phyloP scores from a whole-genome alignment of 2,888 invertebrate genomes.

The Conchocele bisecta region DNA sequence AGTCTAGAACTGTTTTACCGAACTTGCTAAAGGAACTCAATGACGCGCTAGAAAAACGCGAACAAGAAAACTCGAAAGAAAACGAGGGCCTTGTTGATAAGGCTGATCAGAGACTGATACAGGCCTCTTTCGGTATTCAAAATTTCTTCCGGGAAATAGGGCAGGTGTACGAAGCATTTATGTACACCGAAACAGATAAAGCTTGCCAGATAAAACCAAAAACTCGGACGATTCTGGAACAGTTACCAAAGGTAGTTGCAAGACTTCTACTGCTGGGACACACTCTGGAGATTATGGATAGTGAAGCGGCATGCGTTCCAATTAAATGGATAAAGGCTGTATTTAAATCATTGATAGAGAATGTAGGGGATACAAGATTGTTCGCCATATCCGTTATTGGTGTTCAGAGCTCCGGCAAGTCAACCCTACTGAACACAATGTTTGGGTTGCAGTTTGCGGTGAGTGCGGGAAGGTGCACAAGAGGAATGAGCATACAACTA shows the following conservation, averaged over 20 bases:
- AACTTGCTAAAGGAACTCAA: background rate
- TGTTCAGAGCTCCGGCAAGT: slow-evolving; percentile 52
- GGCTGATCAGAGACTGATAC: background rate
- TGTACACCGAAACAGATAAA: background rate
- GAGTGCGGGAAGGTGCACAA: slow-evolving; percentile 48
- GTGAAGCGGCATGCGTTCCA: slow-evolving; percentile 28
- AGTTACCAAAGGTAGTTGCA: slow-evolving; percentile 17
- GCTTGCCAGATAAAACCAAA: background rate
- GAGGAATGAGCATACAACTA: slow-evolving; percentile 39
- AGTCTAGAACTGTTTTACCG: background rate
- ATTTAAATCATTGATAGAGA: background rate
- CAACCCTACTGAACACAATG: slow-evolving; percentile 48
- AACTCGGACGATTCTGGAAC: background rate
- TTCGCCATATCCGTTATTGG: slow-evolving; percentile 40
- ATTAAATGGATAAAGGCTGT: slow-evolving; percentile 28
- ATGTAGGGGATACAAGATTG: background rate
- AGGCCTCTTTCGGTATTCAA: slow-evolving; percentile 24
- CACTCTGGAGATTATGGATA: slow-evolving; percentile 44
- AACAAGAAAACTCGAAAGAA: background rate
- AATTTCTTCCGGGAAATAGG: slow-evolving; percentile 35
- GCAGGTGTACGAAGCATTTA: slow-evolving; percentile 30
- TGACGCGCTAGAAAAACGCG: background rate
- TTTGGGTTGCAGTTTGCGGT: slow-evolving; percentile 48
- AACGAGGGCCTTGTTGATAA: background rate
- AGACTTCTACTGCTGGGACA: slow-evolving; percentile 21